Evolutionary conservation across 2,113 vertebrate species (phyloP), one percentile per base, ranked within the genome.

Genomic region (Hippocampus barbouri): DNA sequence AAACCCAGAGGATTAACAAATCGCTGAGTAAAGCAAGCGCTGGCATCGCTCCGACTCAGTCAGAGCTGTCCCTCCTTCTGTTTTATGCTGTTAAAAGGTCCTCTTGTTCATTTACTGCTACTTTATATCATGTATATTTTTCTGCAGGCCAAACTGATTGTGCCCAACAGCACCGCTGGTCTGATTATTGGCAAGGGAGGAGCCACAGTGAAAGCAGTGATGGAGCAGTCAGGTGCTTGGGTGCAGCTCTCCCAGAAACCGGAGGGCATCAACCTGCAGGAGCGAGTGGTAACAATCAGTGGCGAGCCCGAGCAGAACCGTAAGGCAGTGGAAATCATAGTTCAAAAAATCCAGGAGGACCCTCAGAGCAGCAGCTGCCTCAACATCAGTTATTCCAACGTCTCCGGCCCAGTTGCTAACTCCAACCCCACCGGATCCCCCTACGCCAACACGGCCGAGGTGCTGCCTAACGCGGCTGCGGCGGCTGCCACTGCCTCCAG

Each of bases 181-280:
- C 90, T 97, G 71, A 97, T 97, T 89, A 97, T 97, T 75, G 96
- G 96, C 66, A 97, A 97, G 67, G 96, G 95, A 0, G 96, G 96
- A 4, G 94, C 95, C 2, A 97, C 96, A 0, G 96, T 97, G 43
- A 96, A 97, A 65, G 95, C 95, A 0, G 94, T 97, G 79, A 97
- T 97, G 96, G 96, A 97, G 88, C 95, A 96, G 88, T 96, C 95
- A 0, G 96, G 96, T 0, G 95, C 96, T 62, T 97, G 96, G 96
- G 95, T 97, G 66, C 96, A 97, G 91, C 94, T 97, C 80, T 97
- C 95, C 51, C 96, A 97, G 90, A 97, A 97, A 79, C 96, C 96
- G 0, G 96, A 96, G 83, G 96, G 95, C 79, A 95, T 96, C 89
- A 97, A 96, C 90, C 92, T 97, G 74, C 95, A 97, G 87, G 96